phyloP scores from a whole-genome alignment of 2,888 invertebrate species.

The Lasiommata megera region DNA sequence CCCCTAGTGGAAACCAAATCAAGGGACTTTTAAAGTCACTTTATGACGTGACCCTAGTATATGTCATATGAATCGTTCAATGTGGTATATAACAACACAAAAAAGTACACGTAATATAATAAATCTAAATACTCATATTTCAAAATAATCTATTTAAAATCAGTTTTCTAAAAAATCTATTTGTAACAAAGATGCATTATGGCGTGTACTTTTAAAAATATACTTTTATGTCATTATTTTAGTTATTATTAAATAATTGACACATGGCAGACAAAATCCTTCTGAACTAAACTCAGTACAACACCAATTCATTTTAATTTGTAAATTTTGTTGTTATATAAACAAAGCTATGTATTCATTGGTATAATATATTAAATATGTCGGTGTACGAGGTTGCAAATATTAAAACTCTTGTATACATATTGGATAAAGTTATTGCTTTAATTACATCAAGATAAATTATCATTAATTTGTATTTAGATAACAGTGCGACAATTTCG shows the following conservation, averaged over 20 bases:
- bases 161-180: not conserved
- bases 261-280: not conserved
- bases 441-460: no score
- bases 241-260: not conserved
- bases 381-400: no score
- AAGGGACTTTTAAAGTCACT: conserved; percentile 84
- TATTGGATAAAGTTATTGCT: no score
- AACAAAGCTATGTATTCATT: not conserved
- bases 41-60: conserved; percentile 82
- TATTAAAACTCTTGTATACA: no score
- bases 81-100: conserved; percentile 5
- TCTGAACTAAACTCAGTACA: not conserved
- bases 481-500: no score
- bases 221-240: conserved; percentile 3
- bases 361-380: not conserved
- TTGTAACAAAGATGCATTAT: no score
- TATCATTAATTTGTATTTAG: no score
- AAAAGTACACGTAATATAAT: conserved; percentile 25
- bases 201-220: conserved; percentile 13
- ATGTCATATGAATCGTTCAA: not conserved
- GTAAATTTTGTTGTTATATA: not conserved
- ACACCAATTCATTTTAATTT: not conserved
- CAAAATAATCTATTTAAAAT: no score
- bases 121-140: no score
- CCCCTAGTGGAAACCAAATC: conserved; percentile 91